Percentiles rank a stretch among this genome's conserved stretches.
phyloP scores from a whole-genome alignment of 1,140 invertebrate genomes.

The Drosophila repletoides region DNA sequence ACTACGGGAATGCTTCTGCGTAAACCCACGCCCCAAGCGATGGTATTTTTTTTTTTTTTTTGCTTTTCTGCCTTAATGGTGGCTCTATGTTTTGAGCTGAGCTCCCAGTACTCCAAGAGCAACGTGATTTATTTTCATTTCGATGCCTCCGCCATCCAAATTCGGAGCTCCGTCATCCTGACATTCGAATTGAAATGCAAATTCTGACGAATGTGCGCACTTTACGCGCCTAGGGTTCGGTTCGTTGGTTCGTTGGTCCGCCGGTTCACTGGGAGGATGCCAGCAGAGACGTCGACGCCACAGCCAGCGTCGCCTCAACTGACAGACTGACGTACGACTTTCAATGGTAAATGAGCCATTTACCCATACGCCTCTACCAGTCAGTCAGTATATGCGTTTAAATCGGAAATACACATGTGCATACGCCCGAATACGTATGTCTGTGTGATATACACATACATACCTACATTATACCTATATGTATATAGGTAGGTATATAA shows the following conservation, averaged over 20 bases:
- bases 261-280: slow-evolving; percentile 8
- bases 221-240: slow-evolving; percentile 46
- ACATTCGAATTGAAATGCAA: slow-evolving; percentile 80
- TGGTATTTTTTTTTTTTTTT: slow-evolving; percentile 30
- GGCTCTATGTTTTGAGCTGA: slow-evolving; percentile 60
- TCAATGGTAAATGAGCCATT: slow-evolving; percentile 69
- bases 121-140: slow-evolving; percentile 80
- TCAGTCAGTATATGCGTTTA: slow-evolving; percentile 40
- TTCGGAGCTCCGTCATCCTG: slow-evolving; percentile 74
- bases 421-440: slow-evolving; percentile 35
- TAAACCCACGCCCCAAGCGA: slow-evolving; percentile 33
- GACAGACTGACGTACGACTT: slow-evolving; percentile 52
- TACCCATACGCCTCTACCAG: slow-evolving; percentile 39
- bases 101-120: slow-evolving; percentile 7
- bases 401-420: slow-evolving; percentile 46
- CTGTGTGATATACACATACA: background rate
- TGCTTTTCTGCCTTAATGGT: slow-evolving; percentile 65
- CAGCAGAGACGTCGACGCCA: too few species aligned
- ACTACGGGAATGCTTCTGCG: background rate
- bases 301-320: slow-evolving; percentile 20
- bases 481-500: slow-evolving; percentile 6
- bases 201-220: slow-evolving; percentile 78
- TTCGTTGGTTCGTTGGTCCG: background rate
- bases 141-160: slow-evolving; percentile 65
- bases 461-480: slow-evolving; percentile 3